Conservation (phyloP, 2,797 vertebrate genomes). For the Phyllotis vaccarum region DNA sequence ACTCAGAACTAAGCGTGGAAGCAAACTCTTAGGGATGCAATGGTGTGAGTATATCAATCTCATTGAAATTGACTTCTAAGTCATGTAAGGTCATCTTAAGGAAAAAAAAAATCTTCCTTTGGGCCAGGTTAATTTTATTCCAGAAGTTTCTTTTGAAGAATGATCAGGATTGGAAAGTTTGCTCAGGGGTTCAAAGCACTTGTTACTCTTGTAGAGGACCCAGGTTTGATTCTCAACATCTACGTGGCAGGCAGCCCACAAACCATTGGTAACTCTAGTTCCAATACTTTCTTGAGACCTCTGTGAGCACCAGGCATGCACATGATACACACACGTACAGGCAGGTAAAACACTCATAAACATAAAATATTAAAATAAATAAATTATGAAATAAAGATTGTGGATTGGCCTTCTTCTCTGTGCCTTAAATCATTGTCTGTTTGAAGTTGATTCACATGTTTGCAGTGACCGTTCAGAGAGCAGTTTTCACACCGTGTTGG, state of each 20-base stretch:
- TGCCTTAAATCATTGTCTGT: constrained; percentile 54
- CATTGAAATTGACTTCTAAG: constrained; percentile 25
- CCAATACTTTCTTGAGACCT: neutral
- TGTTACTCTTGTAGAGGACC: neutral
- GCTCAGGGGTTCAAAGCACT: neutral
- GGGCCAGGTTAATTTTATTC: constrained; percentile 24
- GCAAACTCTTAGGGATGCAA: constrained; percentile 45
- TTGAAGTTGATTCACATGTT: constrained; percentile 77
- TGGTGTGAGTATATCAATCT: neutral
- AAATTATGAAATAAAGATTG: neutral
- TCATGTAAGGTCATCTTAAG: constrained; percentile 29
- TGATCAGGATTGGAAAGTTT: neutral
- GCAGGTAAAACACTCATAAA: neutral
- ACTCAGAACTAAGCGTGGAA: constrained; percentile 33
- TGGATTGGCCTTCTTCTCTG: constrained; percentile 58
- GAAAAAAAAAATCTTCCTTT: neutral
- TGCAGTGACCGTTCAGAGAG: constrained; percentile 79
- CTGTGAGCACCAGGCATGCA: neutral
- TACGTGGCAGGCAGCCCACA: neutral
- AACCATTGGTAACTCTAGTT: neutral
- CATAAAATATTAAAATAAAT: neutral
- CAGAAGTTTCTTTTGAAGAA: constrained; percentile 40
- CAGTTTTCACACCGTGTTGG: constrained; percentile 85
- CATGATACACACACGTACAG: neutral
- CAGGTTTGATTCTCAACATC: neutral